These are phyloP conservation scores for Platorchestia sp. DNA, from an alignment of 1,140 invertebrate genomes.

Conservation along the genomic window DNA sequence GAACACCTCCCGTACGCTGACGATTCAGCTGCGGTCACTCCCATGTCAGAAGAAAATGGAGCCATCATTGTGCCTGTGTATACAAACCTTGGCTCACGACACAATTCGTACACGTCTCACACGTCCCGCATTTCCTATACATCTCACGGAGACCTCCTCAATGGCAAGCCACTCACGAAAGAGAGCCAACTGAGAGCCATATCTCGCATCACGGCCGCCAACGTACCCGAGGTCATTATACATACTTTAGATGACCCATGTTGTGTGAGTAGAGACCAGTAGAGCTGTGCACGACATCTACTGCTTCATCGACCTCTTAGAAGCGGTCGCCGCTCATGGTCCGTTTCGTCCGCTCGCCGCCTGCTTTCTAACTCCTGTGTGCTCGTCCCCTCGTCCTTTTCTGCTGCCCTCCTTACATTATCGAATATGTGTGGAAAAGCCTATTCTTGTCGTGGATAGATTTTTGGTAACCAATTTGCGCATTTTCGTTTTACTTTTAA, in stretches of 20 bases:
- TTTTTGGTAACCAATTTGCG: background rate
- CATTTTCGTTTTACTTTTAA: background rate
- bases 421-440: background rate
- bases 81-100: conserved; percentile 78
- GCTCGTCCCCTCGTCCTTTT: background rate
- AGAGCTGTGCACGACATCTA: conserved; percentile 35
- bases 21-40: conserved; percentile 96
- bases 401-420: background rate
- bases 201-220: conserved; percentile 72
- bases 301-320: conserved; percentile 38
- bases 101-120: conserved; percentile 95
- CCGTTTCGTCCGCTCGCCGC: background rate
- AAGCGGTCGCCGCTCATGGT: conserved; percentile 9
- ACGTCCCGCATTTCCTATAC: conserved; percentile 92
- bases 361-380: conserved; percentile 1
- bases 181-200: conserved; percentile 84
- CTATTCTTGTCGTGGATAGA: background rate
- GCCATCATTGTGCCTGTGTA: conserved; percentile 93
- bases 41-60: conserved; percentile 97
- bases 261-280: conserved; percentile 67
- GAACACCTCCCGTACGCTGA: conserved; percentile 97
- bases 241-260: conserved; percentile 59
- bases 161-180: conserved; percentile 83
- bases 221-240: conserved; percentile 68
- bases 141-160: conserved; percentile 89